Base-by-base conservation (phyloP, 2,797 vertebrate species). In the Urocyon cinereoargenteus region DNA sequence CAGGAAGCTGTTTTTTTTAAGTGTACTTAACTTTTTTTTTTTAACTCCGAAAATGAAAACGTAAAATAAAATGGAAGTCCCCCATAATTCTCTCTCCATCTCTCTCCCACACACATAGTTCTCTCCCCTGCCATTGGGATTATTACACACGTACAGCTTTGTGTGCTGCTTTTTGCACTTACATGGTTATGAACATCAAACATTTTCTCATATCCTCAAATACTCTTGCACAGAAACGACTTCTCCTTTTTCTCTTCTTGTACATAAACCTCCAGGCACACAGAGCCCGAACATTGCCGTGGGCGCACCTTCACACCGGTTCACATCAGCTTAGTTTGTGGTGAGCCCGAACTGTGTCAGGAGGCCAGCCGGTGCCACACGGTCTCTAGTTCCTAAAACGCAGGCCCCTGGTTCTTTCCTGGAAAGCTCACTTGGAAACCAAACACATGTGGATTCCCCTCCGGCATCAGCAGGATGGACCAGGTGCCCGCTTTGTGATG, bases 131-230 rank as follows among this genome's bases (percentile, higher is more conserved):
- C 26, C 14, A 0, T 3, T 62, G 45, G 19, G 26, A 11, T 45
- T 2, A 21, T 6, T 16, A 36, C 40, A 8, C n/a, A 6, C 0
- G 1, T 0, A 9, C 1, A 0, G 28, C 62, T 31, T 7, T 11
- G 6, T 4, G 2, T 49, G 57, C 21, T 12, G 11, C 45, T 3
- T 14, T 28, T 49, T 18, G 24, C 18, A 7, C 61, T 83, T 57
- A 21, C 2, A 0, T 26, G 4, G 1, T 31, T 11, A 4, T 10
- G 49, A 34, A 12, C 45, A 6, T 18, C 34, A 26, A 36, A 19
- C 24, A 0, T 78, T 31, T 61, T 53, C 61, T 90, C 22, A 5
- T 16, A 2, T 24, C 24, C 3, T 73, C 24, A 55, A 13, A 15
- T 7, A 9, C 15, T 49, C 70, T 49, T 34, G 34, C 16, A 14